Evolutionary conservation across 2,797 vertebrate species (phyloP).

Genomic region (Lerista edwardsae): DNA sequence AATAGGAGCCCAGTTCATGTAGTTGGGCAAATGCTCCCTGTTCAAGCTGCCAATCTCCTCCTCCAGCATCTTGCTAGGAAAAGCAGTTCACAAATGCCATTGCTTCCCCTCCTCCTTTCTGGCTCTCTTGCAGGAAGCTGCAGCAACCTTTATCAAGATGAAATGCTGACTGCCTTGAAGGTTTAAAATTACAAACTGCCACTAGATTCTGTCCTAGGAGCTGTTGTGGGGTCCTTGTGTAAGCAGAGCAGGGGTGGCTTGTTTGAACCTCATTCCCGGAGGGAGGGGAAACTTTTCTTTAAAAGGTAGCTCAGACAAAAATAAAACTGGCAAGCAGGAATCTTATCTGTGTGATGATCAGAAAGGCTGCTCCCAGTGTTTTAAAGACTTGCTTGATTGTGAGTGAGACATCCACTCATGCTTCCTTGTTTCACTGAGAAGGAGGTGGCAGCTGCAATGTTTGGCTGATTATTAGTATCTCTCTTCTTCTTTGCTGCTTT

Average conservation of each 20-base stretch:
- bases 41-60: no score
- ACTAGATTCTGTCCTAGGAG: conserved; percentile 61
- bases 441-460: neutral
- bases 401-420: conserved; percentile 24
- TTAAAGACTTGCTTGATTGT: no score
- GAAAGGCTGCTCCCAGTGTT: neutral
- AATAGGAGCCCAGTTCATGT: neutral
- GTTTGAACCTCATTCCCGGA: conserved; percentile 39
- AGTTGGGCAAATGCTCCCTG: neutral
- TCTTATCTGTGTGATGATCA: neutral
- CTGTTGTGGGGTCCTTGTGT: conserved; percentile 57
- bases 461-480: neutral
- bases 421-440: conserved; percentile 32
- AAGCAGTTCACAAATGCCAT: neutral
- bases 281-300: no score
- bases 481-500: neutral
- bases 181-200: conserved; percentile 69
- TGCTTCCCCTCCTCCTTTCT: no score
- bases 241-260: conserved; percentile 40
- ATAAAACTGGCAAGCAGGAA: no score
- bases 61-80: neutral
- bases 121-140: neutral
- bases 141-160: conserved; percentile 47
- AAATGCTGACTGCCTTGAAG: conserved; percentile 66
- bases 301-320: conserved; percentile 30